Base-by-base conservation (phyloP, 2,113 vertebrate genomes). In the Ciconia maguari region DNA sequence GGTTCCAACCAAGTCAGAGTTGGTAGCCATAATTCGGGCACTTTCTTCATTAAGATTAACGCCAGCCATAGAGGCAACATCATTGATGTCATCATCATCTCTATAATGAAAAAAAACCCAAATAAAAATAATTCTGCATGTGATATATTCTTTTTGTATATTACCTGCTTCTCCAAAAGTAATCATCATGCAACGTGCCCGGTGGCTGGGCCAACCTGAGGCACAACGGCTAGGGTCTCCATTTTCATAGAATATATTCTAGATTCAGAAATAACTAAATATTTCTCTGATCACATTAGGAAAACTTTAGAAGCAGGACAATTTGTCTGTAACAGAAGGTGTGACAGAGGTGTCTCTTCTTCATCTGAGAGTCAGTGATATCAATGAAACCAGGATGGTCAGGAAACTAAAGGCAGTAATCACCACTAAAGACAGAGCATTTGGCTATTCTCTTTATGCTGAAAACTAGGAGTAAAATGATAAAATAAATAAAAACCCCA, bases 31-130 rank as follows among this genome's bases (percentile, higher is more conserved):
- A 96, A 99, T 99, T 86, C 98, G 97, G 20, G 98, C 99, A 61
- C 98, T 99, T 97, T 99, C 98, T 96, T 99, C 99, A 41, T 97
- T 98, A 87, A 99, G 98, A 94, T 99, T 99, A 82, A 99, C 98
- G 1, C 99, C 99, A 42, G 98, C 98, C 99, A 99, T 98, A 81
- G 98, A 99, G 26, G 98, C 98, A 96, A 99, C 99, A 29, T 99
- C 98, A 44, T 98, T 99, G 95, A 99, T 98, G 97, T 99, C 99
- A 24, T 99, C 99, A 6, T 99, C 99, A 32, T 99, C 98, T 97
- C 99, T 99, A 91, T 13, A 96, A 92, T 7, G 74, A 20, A 71
- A 58, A 83, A 81, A 68, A 36, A 69, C 4, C 41, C 42, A 69
- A 26, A 46, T 10, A 69, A 92, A 65, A 57, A 30, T 29, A 79